These are phyloP conservation scores for Auanema sp. DNA, from an alignment of 2,888 invertebrate species.

Conservation along the genomic window DNA sequence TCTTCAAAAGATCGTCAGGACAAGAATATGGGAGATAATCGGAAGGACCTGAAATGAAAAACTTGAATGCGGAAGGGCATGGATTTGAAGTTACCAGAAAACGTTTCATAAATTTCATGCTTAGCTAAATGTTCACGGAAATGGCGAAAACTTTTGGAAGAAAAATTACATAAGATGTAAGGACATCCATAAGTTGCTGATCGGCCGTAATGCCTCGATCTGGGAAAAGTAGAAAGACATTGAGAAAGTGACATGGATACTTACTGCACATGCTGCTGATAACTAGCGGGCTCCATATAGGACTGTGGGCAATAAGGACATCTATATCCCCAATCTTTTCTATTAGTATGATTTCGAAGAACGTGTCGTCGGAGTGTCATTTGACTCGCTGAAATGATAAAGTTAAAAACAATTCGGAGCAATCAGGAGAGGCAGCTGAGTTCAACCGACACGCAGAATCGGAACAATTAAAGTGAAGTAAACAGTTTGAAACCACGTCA, in stretches of 20 bases:
- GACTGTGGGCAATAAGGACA: slow-evolving; percentile 60
- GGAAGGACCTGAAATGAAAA: slow-evolving; percentile 11
- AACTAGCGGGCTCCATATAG: slow-evolving; percentile 63
- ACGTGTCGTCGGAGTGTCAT: slow-evolving; percentile 62
- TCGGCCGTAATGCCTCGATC: slow-evolving; percentile 50
- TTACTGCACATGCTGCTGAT: slow-evolving; percentile 61
- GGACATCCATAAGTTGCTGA: slow-evolving; percentile 63
- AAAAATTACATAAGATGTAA: slow-evolving; percentile 48
- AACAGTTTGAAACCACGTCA: background rate
- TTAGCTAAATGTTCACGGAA: slow-evolving; percentile 57
- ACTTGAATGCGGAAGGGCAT: background rate
- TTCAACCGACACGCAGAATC: background rate
- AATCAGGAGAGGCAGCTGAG: background rate
- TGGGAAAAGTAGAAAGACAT: slow-evolving; percentile 22
- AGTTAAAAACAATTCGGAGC: background rate
- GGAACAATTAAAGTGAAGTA: slow-evolving; percentile 13
- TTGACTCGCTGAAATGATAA: slow-evolving; percentile 56
- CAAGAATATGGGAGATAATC: slow-evolving; percentile 8
- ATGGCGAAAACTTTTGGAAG: slow-evolving; percentile 54
- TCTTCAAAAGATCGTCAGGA: slow-evolving; percentile 11
- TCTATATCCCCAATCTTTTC: slow-evolving; percentile 59
- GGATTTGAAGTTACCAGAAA: background rate
- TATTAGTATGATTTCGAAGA: slow-evolving; percentile 58
- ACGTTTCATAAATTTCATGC: slow-evolving; percentile 35
- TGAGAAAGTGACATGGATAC: slow-evolving; percentile 10